These are phyloP conservation scores for Amphiura filiformis DNA, from an alignment of 35 echinoderm and acorn worm genomes.

Conservation along the genomic window DNA sequence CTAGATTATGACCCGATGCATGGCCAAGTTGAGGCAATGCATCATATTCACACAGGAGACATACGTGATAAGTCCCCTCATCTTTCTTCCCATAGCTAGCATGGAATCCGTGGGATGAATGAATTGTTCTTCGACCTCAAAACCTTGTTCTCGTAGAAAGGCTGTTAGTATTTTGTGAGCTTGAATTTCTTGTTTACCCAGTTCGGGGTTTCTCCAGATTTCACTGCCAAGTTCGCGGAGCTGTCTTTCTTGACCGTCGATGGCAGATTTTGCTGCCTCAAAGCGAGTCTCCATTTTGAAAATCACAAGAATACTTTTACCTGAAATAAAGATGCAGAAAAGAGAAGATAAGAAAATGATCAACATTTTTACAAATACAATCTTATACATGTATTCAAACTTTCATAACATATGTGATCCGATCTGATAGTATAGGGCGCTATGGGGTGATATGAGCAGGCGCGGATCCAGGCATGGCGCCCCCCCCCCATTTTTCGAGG, in stretches of 20 bases:
- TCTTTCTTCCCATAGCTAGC: constrained; percentile 34
- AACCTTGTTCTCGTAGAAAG: constrained; percentile 56
- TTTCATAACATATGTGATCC: too few relatives aligned
- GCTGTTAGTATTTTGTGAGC: constrained; percentile 56
- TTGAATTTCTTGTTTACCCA: constrained; percentile 63
- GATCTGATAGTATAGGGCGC: too few relatives aligned
- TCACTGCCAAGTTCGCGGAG: constrained; percentile 49
- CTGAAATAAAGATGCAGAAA: too few relatives aligned
- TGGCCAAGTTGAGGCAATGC: constrained; percentile 74
- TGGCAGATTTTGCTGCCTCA: not conserved
- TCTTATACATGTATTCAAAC: too few relatives aligned
- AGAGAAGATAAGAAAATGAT: too few relatives aligned
- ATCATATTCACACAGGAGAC: constrained; percentile 70
- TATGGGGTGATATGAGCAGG: too few relatives aligned
- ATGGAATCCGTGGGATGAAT: constrained; percentile 48
- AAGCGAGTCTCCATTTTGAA: constrained; percentile 19
- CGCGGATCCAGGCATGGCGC: too few relatives aligned
- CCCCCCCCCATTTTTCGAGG: too few relatives aligned
- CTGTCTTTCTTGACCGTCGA: constrained; percentile 21
- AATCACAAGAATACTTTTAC: not conserved
- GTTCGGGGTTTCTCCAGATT: constrained; percentile 75
- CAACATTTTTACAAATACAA: too few relatives aligned
- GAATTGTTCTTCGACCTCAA: constrained; percentile 63
- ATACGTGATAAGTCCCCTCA: constrained; percentile 30
- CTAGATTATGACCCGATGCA: constrained; percentile 67